Conservation (phyloP, 2,113 vertebrate species). For the Toxotes jaculatrix region DNA sequence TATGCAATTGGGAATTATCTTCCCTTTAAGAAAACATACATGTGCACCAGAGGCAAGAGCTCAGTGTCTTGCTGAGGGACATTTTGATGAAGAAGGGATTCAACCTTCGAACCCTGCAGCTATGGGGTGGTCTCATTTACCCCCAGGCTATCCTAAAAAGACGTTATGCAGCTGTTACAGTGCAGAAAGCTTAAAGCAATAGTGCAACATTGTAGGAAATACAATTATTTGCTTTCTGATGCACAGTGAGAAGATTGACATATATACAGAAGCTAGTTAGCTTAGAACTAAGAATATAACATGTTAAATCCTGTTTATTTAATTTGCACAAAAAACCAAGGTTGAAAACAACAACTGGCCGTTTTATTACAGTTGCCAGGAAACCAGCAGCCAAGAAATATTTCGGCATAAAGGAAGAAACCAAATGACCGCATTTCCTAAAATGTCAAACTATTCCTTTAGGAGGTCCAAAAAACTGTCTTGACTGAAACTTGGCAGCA, state of each 20-base stretch:
- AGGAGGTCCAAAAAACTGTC: not conserved
- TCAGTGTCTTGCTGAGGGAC: conserved; percentile 6
- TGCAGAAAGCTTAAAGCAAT: not conserved
- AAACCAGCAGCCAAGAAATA: not conserved
- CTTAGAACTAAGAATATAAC: not conserved
- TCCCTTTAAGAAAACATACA: conserved; percentile 32
- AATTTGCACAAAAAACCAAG: too few species aligned
- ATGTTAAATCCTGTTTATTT: not conserved
- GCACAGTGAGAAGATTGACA: not conserved
- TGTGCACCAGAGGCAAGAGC: conserved; percentile 13
- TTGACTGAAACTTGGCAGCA: not conserved
- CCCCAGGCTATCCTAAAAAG: conserved; percentile 9
- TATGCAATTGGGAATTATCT: conserved; percentile 29
- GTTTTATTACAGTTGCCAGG: not conserved
- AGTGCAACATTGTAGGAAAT: not conserved
- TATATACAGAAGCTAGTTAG: not conserved
- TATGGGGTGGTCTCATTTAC: conserved; percentile 21
- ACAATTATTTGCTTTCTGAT: not conserved
- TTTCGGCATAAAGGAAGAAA: not conserved
- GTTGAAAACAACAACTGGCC: too few species aligned
- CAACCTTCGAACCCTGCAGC: conserved; percentile 5
- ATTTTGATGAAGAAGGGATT: conserved; percentile 17
- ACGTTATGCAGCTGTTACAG: conserved; percentile 39
- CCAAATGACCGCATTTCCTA: too few species aligned
- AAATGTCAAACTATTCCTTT: not conserved